A percentile compares a stretch with the other conserved stretches of the same genome.
Evolutionary conservation across 2,797 vertebrate species (phyloP).

Genomic region (Lithobates sylvaticus): DNA sequence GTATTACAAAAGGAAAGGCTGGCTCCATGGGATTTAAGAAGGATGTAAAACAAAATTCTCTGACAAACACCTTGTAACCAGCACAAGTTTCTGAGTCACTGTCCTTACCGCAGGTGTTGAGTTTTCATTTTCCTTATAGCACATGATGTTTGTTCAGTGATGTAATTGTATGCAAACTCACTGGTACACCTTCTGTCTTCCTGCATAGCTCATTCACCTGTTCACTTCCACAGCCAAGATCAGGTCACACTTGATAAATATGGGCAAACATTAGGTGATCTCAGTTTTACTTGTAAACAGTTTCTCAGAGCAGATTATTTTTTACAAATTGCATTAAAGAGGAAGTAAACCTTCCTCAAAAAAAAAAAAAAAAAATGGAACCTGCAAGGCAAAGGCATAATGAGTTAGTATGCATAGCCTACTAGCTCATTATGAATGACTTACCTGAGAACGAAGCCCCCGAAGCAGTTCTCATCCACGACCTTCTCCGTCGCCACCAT

Average conservation of each 20-base stretch:
- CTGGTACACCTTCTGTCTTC: not conserved
- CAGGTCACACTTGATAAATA: constrained; percentile 13
- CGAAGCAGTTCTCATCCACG: no score
- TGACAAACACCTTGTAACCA: not conserved
- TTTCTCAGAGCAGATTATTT: not conserved
- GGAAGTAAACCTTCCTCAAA: no score
- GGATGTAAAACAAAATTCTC: not conserved
- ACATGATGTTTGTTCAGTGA: constrained; percentile 45
- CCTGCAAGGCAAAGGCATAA: no score
- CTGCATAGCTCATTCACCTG: constrained; percentile 3
- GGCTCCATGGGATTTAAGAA: not conserved
- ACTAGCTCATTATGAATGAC: no score
- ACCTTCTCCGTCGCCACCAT: no score
- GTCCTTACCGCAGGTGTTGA: constrained; percentile 3
- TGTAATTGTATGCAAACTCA: constrained; percentile 29
- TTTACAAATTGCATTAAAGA: not conserved
- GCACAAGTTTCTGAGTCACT: constrained; percentile 5
- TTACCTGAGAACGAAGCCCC: no score
- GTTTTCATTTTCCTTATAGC: constrained; percentile 31
- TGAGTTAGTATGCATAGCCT: no score
- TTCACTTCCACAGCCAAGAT: constrained; percentile 12
- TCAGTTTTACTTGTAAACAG: not conserved
- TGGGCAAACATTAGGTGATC: not conserved
- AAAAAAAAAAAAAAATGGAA: no score
- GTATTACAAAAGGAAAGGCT: no score